Percentiles rank a stretch among this genome's conserved stretches.
Conservation (phyloP, 2,797 vertebrate species). For the Eutrigla gurnardus region DNA sequence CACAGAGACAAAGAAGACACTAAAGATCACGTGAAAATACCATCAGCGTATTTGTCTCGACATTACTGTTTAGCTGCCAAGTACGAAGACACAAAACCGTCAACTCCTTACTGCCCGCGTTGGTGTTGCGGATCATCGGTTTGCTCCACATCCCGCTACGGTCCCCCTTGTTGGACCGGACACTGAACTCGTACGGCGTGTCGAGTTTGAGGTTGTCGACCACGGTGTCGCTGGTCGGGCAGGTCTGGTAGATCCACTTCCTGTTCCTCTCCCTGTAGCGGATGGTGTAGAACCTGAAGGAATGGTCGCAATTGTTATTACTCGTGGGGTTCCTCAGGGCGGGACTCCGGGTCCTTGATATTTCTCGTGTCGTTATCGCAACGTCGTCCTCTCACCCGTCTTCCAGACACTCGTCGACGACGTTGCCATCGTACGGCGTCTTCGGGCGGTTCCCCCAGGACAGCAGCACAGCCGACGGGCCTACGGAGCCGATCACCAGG, state of each 20-base stretch:
- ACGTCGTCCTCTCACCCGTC: constrained; percentile 84
- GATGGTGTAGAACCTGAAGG: constrained; percentile 91
- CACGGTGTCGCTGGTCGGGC: constrained; percentile 93
- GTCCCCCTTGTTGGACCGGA: constrained; percentile 88
- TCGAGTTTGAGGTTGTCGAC: constrained; percentile 93
- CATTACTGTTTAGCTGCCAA: no score
- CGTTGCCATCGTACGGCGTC: constrained; percentile 89
- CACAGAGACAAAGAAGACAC: background rate
- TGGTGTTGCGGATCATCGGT: constrained; percentile 87
- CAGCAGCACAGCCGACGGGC: constrained; percentile 91
- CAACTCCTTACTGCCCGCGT: constrained; percentile 83
- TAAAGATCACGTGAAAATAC: no score
- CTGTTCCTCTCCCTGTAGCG: constrained; percentile 93
- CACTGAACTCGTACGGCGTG: constrained; percentile 93
- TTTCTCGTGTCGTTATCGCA: background rate
- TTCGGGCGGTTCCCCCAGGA: constrained; percentile 94
- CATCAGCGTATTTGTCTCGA: no score
- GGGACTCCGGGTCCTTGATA: background rate
- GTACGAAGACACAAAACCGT: no score
- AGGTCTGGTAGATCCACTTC: constrained; percentile 95
- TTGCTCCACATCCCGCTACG: constrained; percentile 92
- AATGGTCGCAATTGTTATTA: background rate
- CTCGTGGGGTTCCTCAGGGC: constrained; percentile 12
- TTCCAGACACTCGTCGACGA: constrained; percentile 90
- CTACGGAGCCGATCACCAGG: constrained; percentile 90